Base-by-base conservation (phyloP, 23 tunicate species). In the Styela clava region DNA sequence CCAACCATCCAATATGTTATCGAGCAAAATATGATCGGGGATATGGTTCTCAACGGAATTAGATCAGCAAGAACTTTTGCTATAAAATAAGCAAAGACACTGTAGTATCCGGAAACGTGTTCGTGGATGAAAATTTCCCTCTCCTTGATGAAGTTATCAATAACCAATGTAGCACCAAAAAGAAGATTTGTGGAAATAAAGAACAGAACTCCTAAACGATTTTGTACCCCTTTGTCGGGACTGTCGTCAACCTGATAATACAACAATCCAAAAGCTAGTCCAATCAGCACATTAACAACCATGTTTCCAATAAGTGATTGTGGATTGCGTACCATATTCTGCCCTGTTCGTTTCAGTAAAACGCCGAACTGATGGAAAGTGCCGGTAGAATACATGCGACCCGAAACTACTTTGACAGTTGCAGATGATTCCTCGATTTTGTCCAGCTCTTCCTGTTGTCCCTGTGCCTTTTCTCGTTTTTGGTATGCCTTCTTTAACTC, bases 1-100 rank as follows among this genome's bases (percentile, higher is more conserved):
- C 81, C 98, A 68, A 93, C 98, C 98, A 93, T 93, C 98, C 98
- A 93, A 71, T 93, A 93, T 3, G 98, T 93, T n/a, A 93, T 87
- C 7, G 83, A 44, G 31, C 93, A 82, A 81, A 87, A 93, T 63
- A 84, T 79, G 30, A 93, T 76, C 33, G 98, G 98, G 9, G 87
- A 70, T 24, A 93, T 81, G 16, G 98, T 87, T 35, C 98, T 74
- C 89, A 93, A 81, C 36, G 98, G 98, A 52, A 93, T 81, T n/a
- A 93, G 87, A 81, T 93, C 98, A 16, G 98, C 98, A 20, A 85
- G 63, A 2, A 93, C 80, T 70, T 87, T 87, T 30, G 98, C 34
- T 21, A 84, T 77, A 71, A 87, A 93, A 35, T 93, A 93, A 21
- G 98, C 61, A 0, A 85, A 74, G 22, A 93, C 93, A 52, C 81